These are phyloP conservation scores for Podiceps cristatus DNA, from an alignment of 2,113 vertebrate species.

Conservation along the genomic window DNA sequence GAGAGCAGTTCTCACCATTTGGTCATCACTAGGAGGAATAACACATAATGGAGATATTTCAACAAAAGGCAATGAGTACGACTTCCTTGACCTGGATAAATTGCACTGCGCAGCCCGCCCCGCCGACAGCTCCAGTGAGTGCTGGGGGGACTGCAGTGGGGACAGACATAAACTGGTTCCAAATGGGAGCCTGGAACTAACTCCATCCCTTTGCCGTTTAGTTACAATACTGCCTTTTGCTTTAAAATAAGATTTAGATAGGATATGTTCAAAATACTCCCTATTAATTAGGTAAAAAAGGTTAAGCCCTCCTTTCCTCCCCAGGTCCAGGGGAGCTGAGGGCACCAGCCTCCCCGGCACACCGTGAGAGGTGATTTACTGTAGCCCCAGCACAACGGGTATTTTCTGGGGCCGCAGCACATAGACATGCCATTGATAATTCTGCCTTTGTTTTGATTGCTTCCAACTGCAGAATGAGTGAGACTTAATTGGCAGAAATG, in stretches of 20 bases:
- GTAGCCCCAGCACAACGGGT: not conserved
- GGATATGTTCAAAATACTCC: not conserved
- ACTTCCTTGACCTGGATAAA: not conserved
- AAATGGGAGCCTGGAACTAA: not conserved
- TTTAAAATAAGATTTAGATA: not conserved
- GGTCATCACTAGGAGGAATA: not conserved
- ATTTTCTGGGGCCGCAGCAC: conserved; percentile 3
- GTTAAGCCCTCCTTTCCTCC: not conserved
- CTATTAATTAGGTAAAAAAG: not conserved
- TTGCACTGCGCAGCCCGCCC: not conserved
- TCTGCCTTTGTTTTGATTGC: conserved; percentile 50
- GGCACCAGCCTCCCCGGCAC: not conserved
- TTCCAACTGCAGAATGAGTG: conserved; percentile 49
- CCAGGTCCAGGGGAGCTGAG: not conserved
- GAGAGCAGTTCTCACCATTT: not conserved
- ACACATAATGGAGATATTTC: not conserved
- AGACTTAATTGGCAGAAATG: conserved; percentile 55
- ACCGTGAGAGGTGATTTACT: not conserved
- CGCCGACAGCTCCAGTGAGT: not conserved
- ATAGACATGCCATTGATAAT: conserved; percentile 27
- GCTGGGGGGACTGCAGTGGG: not conserved
- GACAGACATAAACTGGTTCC: not conserved
- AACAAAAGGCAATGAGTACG: not conserved
- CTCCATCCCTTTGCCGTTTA: not conserved
- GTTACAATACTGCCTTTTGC: not conserved